These are phyloP conservation scores for Nyctibius bracteatus DNA, from an alignment of 2,113 vertebrate species.

Conservation along the genomic window DNA sequence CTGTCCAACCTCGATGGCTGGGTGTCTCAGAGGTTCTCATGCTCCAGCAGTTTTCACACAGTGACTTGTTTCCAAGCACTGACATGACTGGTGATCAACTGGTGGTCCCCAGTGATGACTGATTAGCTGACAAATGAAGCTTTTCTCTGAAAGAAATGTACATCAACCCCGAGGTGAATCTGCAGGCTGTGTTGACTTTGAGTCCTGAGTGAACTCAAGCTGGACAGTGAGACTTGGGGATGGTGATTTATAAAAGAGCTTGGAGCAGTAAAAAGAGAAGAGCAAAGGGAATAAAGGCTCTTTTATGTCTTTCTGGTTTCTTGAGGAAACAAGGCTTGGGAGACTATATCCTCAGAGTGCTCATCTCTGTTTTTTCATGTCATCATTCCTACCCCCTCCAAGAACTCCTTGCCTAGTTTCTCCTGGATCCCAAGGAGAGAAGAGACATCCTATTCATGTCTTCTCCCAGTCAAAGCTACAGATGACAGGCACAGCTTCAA, in stretches of 20 bases:
- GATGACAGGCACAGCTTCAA: not conserved
- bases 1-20: rapidly evolving
- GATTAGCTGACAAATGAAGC: not conserved
- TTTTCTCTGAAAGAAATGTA: not conserved
- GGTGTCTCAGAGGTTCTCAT: not conserved
- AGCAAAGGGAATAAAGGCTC: not conserved
- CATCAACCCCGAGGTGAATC: not conserved
- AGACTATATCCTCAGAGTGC: not conserved
- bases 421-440: not conserved
- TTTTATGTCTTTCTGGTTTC: not conserved
- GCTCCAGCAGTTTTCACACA: not conserved
- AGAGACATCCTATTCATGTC: not conserved
- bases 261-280: not conserved
- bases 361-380: not conserved
- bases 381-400: not conserved
- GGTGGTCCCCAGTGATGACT: not conserved
- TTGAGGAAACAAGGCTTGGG: not conserved
- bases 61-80: not conserved
- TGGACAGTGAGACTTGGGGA: not conserved
- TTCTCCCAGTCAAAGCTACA: not conserved
- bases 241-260: not conserved
- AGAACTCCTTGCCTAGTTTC: not conserved
- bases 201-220: not conserved
- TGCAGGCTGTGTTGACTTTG: not conserved
- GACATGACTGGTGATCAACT: not conserved